Conservation (phyloP, 2,113 vertebrate genomes). For the Leptocoma aspasia region DNA sequence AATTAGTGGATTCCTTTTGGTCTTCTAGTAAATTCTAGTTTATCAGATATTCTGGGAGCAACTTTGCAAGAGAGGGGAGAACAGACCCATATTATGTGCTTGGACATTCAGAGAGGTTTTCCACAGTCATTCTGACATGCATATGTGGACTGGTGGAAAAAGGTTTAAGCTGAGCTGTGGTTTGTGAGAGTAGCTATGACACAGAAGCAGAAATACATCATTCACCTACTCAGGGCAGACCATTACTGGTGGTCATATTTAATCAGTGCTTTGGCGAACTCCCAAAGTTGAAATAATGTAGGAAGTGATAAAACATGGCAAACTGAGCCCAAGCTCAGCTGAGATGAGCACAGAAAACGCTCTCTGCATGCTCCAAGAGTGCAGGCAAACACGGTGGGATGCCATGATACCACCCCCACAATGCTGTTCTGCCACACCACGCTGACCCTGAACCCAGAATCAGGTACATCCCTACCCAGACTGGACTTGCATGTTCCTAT, state of each 20-base stretch:
- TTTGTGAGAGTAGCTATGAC: not conserved
- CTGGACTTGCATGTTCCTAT: not conserved
- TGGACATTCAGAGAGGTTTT: not conserved
- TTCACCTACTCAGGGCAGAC: not conserved
- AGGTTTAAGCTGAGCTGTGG: not conserved
- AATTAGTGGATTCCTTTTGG: not conserved
- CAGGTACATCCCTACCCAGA: not conserved
- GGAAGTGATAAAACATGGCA: not conserved
- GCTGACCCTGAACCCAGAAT: fast-evolving
- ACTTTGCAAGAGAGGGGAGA: not conserved
- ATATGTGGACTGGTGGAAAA: not conserved
- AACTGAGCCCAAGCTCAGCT: not conserved
- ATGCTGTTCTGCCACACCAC: not conserved
- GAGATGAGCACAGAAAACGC: not conserved
- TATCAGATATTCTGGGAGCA: not conserved
- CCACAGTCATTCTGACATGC: not conserved
- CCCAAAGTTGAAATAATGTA: not conserved
- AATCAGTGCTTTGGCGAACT: not conserved
- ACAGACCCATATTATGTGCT: not conserved
- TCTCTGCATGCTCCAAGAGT: not conserved
- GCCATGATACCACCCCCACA: fast-evolving
- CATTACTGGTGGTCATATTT: not conserved
- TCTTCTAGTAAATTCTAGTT: not conserved
- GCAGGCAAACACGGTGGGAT: not conserved
- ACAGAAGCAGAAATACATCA: not conserved